phyloP scores from a whole-genome alignment of 2,113 vertebrate genomes.

The Tenebrosternarchus preto region DNA sequence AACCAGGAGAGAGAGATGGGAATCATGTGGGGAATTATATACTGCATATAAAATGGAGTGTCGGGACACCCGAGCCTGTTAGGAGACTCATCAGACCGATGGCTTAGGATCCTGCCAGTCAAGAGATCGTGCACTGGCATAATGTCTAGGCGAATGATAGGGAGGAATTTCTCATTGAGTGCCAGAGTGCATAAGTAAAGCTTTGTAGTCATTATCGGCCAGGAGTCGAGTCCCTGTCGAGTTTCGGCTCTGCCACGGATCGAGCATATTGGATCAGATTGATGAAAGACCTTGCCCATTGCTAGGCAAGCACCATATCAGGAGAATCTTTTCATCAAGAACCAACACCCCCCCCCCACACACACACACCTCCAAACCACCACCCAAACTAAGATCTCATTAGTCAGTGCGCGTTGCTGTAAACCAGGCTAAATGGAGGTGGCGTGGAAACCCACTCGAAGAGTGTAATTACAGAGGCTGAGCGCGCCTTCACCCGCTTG shows the following conservation, averaged over 20 bases:
- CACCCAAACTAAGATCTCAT: neutral
- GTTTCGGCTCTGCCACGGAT: slow-evolving; percentile 58
- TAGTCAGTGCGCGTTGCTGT: neutral
- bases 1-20: neutral
- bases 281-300: slow-evolving; percentile 70
- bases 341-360: slow-evolving; percentile 60
- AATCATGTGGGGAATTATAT: neutral
- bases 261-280: slow-evolving; percentile 62
- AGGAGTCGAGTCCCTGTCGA: slow-evolving; percentile 61
- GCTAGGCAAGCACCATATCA: slow-evolving; percentile 69
- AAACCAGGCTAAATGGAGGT: slow-evolving; percentile 10
- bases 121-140: neutral
- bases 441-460: neutral
- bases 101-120: slow-evolving; percentile 37
- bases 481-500: slow-evolving; percentile 54
- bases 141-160: neutral
- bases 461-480: slow-evolving; percentile 41
- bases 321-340: slow-evolving; percentile 64
- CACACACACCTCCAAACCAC: neutral
- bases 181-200: slow-evolving; percentile 37
- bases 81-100: slow-evolving; percentile 34
- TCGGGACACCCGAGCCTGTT: neutral
- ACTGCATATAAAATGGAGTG: slow-evolving; percentile 17
- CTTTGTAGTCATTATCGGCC: slow-evolving; percentile 58
- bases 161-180: neutral